phyloP scores from a whole-genome alignment of 2,797 vertebrate genomes.

The Sandelia bainsii region DNA sequence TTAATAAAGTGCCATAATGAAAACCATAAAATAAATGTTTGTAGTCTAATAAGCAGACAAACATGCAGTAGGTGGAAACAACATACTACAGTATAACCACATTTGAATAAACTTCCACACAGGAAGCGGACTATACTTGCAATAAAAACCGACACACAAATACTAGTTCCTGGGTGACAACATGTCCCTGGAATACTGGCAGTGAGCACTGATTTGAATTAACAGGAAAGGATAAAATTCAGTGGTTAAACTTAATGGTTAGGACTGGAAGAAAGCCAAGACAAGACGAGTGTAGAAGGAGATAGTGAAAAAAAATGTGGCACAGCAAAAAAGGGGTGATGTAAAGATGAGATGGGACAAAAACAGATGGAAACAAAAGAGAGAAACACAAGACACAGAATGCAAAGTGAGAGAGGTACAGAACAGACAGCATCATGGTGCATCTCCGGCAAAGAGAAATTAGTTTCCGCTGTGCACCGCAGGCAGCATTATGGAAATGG shows the following conservation, averaged over 20 bases:
- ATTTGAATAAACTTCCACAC: constrained; percentile 2
- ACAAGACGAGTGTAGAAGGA: constrained; percentile 25
- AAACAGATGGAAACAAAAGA: constrained; percentile 66
- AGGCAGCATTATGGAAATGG: constrained; percentile 86
- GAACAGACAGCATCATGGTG: constrained; percentile 64
- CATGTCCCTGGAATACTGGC: constrained; percentile 19
- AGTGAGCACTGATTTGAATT: constrained; percentile 25
- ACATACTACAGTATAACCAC: not conserved
- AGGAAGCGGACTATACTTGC: not conserved
- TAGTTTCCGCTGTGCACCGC: constrained; percentile 81
- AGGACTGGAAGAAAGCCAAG: constrained; percentile 27
- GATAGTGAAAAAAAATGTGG: constrained; percentile 6
- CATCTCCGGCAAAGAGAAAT: constrained; percentile 79
- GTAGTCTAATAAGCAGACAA: not conserved
- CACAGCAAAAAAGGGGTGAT: constrained; percentile 30
- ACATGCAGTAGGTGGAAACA: not conserved
- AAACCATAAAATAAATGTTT: constrained; percentile 10
- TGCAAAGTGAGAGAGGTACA: constrained; percentile 70
- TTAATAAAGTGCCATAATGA: not conserved
- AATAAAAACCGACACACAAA: not conserved
- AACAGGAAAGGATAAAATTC: constrained; percentile 37
- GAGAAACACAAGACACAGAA: constrained; percentile 68
- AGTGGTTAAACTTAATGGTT: constrained; percentile 21
- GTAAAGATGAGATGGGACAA: constrained; percentile 52
- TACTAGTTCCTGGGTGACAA: constrained; percentile 24